These are phyloP conservation scores for Aptenodytes forsteri DNA, from an alignment of 2,113 vertebrate genomes.

Conservation along the genomic window DNA sequence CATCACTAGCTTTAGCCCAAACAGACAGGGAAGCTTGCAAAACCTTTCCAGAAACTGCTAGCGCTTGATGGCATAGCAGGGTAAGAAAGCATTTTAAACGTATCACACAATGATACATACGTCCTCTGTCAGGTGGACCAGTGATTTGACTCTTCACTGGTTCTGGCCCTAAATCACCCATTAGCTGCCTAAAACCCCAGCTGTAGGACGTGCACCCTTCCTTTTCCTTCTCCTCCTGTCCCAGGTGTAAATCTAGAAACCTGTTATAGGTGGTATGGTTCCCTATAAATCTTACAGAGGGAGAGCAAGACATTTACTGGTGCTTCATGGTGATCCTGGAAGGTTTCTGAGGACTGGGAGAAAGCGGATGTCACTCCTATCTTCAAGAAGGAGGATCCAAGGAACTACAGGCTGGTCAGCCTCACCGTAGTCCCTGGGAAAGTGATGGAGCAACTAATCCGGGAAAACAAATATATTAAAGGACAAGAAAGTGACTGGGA, in stretches of 20 bases:
- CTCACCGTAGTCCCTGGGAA: not conserved
- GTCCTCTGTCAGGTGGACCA: not conserved
- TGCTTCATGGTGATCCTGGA: not conserved
- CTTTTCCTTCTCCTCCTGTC: not conserved
- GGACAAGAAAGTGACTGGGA: not conserved
- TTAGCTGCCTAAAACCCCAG: not conserved
- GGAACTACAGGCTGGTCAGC: not conserved
- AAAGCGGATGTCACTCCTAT: not conserved
- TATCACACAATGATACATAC: rapidly evolving
- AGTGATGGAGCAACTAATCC: not conserved
- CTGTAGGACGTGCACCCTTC: not conserved
- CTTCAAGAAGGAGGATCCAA: not conserved
- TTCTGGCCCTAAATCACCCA: not conserved
- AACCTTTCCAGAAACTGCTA: not conserved
- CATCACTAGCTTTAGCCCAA: not conserved
- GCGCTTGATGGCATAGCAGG: not conserved
- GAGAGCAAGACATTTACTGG: not conserved
- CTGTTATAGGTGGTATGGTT: not conserved
- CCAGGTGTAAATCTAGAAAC: not conserved
- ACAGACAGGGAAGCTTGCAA: not conserved
- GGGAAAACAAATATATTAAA: not conserved
- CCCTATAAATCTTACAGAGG: not conserved
- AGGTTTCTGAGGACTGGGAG: not conserved
- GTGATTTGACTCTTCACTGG: not conserved
- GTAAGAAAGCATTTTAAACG: not conserved